Conservation (phyloP, 2,113 vertebrate genomes). For the Lagopus muta region DNA sequence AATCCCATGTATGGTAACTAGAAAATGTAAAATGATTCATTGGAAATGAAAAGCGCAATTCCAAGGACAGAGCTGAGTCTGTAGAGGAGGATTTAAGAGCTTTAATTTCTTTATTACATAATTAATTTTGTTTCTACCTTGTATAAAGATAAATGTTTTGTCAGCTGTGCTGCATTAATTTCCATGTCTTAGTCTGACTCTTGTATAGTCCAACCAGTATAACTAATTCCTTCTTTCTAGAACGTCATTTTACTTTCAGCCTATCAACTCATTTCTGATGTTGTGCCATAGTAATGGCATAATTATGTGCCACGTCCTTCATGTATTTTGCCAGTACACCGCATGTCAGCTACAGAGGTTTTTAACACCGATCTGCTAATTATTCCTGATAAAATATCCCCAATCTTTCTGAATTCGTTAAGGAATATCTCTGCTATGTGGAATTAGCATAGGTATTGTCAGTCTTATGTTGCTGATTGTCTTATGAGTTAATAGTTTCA, state of each 20-base stretch:
- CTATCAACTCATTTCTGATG: slow-evolving; percentile 18
- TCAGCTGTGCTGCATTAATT: background rate
- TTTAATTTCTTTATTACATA: background rate
- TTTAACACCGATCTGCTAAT: slow-evolving; percentile 53
- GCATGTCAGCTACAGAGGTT: slow-evolving; percentile 5
- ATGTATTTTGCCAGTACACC: background rate
- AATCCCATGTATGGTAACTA: background rate
- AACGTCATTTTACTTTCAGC: slow-evolving; percentile 2
- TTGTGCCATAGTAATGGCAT: slow-evolving; percentile 50
- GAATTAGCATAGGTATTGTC: background rate
- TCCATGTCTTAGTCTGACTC: background rate
- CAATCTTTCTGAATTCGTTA: background rate
- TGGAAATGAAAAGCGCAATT: background rate
- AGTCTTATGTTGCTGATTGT: background rate
- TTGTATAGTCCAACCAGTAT: background rate
- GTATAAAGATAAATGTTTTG: slow-evolving; percentile 13
- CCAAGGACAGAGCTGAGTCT: background rate
- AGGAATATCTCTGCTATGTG: background rate
- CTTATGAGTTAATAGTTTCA: background rate
- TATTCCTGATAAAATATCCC: slow-evolving; percentile 37
- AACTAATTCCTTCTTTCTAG: slow-evolving; percentile 9
- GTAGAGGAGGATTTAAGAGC: background rate
- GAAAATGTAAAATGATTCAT: background rate
- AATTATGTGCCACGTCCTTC: slow-evolving; percentile 13
- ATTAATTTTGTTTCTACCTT: slow-evolving; percentile 9